A percentile compares a stretch with the other conserved stretches of the same genome.
Conservation (phyloP, 2,113 vertebrate species). For the Galeopterus variegatus region DNA sequence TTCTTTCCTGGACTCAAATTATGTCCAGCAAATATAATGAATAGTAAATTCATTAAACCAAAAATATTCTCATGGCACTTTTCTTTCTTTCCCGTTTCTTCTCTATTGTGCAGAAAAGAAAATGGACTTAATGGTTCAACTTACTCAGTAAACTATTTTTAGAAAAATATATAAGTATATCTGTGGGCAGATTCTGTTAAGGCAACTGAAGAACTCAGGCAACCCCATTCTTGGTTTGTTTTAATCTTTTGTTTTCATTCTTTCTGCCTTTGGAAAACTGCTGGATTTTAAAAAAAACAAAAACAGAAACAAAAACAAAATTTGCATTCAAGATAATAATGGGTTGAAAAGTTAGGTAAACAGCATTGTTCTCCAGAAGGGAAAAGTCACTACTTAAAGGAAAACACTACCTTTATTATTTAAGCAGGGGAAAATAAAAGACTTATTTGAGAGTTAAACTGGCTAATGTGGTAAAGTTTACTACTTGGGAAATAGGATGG, state of each 20-base stretch:
- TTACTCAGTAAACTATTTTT: neutral
- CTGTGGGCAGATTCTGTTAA: neutral
- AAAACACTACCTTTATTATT: conserved; percentile 29
- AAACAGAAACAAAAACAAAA: too few relatives aligned
- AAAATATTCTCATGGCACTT: conserved; percentile 4
- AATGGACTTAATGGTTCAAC: neutral
- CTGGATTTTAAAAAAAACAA: neutral
- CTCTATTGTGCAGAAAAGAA: conserved; percentile 36
- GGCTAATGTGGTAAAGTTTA: neutral
- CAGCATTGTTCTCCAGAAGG: neutral
- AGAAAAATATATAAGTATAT: neutral
- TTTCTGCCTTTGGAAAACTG: neutral
- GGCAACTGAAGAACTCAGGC: neutral
- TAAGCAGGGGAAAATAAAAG: neutral
- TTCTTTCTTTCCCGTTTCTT: neutral
- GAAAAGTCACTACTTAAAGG: neutral
- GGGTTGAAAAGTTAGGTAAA: neutral
- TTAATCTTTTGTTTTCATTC: neutral
- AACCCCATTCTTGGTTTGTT: neutral
- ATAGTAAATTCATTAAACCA: neutral
- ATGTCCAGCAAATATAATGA: neutral
- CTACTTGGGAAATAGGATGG: neutral
- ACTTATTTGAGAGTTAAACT: neutral
- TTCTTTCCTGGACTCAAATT: conserved; percentile 46
- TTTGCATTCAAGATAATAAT: neutral